Conservation (phyloP, 1,140 invertebrate genomes). For the Drosophila sproati region DNA sequence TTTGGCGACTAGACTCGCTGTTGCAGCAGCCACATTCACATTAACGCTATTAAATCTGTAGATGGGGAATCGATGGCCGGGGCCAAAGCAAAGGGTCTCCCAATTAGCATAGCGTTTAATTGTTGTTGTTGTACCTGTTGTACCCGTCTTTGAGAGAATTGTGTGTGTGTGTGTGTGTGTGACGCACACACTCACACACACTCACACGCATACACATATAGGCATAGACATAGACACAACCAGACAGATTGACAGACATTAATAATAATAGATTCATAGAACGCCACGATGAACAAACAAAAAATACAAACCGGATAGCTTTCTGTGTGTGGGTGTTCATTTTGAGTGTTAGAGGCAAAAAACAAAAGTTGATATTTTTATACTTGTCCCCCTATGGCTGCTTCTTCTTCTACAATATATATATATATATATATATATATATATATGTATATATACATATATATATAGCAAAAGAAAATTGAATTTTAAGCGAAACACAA, state of each 20-base stretch:
- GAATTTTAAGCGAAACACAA: slow-evolving; percentile 38
- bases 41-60: slow-evolving; percentile 63
- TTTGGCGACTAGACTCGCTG: slow-evolving; percentile 10
- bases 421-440: slow-evolving; percentile 16
- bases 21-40: slow-evolving; percentile 5
- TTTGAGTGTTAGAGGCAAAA: slow-evolving; percentile 35
- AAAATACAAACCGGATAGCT: slow-evolving; percentile 27
- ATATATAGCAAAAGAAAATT: slow-evolving; percentile 28
- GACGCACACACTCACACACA: slow-evolving; percentile 6
- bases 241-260: slow-evolving; percentile 30
- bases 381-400: slow-evolving; percentile 63
- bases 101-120: slow-evolving; percentile 81
- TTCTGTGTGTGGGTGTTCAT: slow-evolving; percentile 48
- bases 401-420: slow-evolving; percentile 42
- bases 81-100: slow-evolving; percentile 40
- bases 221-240: neutral
- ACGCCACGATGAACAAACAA: slow-evolving; percentile 21
- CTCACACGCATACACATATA: slow-evolving; percentile 4
- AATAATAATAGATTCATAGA: slow-evolving; percentile 15
- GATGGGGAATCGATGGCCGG: slow-evolving; percentile 22
- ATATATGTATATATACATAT: slow-evolving; percentile 31
- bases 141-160: slow-evolving; percentile 75
- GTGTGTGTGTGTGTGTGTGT: slow-evolving; percentile 24
- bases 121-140: slow-evolving; percentile 84
- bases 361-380: slow-evolving; percentile 77